A percentile compares a stretch with the other conserved stretches of the same genome.
phyloP scores from a whole-genome alignment of 1,140 invertebrate species.

The Macrocentrus cingulum region DNA sequence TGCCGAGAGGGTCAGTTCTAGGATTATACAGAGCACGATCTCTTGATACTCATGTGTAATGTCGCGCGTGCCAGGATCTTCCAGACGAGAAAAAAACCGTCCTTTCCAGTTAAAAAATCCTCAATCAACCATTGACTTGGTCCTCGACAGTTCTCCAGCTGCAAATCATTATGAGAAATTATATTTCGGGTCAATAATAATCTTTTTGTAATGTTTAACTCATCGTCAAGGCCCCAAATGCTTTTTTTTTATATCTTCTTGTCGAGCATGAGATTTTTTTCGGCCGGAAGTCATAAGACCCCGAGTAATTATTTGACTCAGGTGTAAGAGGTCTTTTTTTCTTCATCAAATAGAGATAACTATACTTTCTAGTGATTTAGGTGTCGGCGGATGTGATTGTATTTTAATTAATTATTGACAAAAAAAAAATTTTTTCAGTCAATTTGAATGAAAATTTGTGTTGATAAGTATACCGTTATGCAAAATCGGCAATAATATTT shows the following conservation, averaged over 20 bases:
- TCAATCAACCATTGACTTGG: not conserved
- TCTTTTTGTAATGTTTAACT: not conserved
- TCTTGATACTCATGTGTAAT: not conserved
- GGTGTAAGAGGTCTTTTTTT: not conserved
- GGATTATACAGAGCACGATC: not conserved
- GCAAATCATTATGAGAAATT: conserved; percentile 5
- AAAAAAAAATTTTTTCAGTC: too few relatives aligned
- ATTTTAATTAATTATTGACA: too few relatives aligned
- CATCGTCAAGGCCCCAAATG: too few relatives aligned
- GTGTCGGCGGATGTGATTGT: too few relatives aligned
- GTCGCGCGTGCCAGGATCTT: conserved; percentile 19
- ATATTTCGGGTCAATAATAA: conserved; percentile 12
- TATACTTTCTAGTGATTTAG: not conserved
- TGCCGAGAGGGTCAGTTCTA: conserved; percentile 9
- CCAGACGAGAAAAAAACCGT: too few relatives aligned
- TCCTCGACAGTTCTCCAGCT: too few relatives aligned
- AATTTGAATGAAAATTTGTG: too few relatives aligned
- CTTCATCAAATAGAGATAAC: too few relatives aligned
- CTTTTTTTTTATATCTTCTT: not conserved
- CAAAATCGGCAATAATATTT: too few relatives aligned
- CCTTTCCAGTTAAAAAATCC: not conserved
- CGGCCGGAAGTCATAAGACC: not conserved
- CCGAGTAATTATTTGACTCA: not conserved
- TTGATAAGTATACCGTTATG: too few relatives aligned
- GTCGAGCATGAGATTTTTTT: too few relatives aligned